These are phyloP conservation scores for Tigriopus californicus DNA, from an alignment of 2,888 invertebrate genomes.

Conservation along the genomic window DNA sequence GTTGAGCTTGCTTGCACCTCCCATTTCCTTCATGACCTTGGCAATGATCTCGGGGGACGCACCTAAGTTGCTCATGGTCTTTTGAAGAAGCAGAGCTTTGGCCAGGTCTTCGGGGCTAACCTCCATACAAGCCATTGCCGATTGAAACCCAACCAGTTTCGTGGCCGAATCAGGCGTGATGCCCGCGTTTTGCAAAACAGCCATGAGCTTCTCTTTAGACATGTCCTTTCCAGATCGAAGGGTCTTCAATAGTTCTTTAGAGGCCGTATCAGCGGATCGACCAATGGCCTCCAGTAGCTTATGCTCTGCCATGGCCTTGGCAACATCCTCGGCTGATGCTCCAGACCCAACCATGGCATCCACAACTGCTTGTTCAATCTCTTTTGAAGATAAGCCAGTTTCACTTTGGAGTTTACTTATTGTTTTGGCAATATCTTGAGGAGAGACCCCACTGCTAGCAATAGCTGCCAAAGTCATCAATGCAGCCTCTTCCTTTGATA, in stretches of 20 bases:
- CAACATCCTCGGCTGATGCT: slow-evolving; percentile 3
- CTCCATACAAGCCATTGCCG: background rate
- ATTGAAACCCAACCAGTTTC: slow-evolving; percentile 5
- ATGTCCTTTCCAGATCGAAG: slow-evolving; percentile 7
- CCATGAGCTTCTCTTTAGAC: background rate
- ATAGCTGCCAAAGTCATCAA: background rate
- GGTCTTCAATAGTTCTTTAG: background rate
- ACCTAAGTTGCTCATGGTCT: background rate
- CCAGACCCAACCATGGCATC: slow-evolving; percentile 11
- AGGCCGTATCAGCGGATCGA: background rate
- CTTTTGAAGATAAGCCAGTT: background rate
- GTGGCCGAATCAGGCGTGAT: background rate
- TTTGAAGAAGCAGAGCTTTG: slow-evolving; percentile 2
- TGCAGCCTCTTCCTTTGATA: background rate
- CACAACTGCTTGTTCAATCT: slow-evolving; percentile 3
- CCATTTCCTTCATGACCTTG: background rate
- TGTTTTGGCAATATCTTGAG: slow-evolving; percentile 5
- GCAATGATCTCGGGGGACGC: background rate
- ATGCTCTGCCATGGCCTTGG: background rate
- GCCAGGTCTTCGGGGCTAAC: background rate
- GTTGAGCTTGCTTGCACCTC: background rate
- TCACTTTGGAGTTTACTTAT: background rate
- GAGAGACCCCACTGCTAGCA: background rate
- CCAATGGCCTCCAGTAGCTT: slow-evolving; percentile 1
- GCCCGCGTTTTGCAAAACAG: background rate